Base-by-base conservation (phyloP, 2,113 vertebrate species). In the Cepphus grylle region DNA sequence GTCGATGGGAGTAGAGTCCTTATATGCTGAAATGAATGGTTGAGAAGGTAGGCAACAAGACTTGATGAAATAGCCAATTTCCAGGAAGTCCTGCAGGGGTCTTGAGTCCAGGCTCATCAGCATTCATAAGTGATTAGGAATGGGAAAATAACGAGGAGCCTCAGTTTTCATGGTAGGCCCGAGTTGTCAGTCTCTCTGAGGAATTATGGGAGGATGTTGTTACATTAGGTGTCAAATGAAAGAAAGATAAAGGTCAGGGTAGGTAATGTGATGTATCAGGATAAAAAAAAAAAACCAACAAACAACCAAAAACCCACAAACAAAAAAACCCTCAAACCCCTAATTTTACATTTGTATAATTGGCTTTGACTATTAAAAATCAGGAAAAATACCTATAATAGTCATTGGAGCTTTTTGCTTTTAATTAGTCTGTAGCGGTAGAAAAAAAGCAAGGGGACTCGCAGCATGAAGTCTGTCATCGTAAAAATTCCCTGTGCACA, bases 41-140 rank as follows among this genome's bases (percentile, higher is more conserved):
- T 67, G 13, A 52, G 72, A 34, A 73, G 21, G 38, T 5, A 12
- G 67, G 61, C 38, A 52, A 19, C 12, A 26, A 66, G 12, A 22
- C 2, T 2, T 32, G 47, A 50, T 25, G 30, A 32, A 89, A 56
- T 12, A 43, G 34, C 18, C 55, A 3, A 5, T 65, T 86, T 79
- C 50, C 34, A 80, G 87, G 23, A 58, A 53, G 21, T 43, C 43
- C 70, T 81, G 47, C 47, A 49, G 38, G 36, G 25, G 15, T 81
- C 61, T 59, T n/a, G 38, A 72, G 10, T 15, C 15, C 2, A 1
- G n/a, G 25, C 11, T 69, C 4, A 0, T 25, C 29, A 65, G 36
- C 17, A 3, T 47, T 63, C 38, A 7, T 22, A 26, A 40, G 38
- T 18, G 36, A 40, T 16, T 17, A 17, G 42, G 42, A 77, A 38